These are phyloP conservation scores for Drepana arcuata DNA, from an alignment of 1,140 invertebrate genomes.

Conservation along the genomic window DNA sequence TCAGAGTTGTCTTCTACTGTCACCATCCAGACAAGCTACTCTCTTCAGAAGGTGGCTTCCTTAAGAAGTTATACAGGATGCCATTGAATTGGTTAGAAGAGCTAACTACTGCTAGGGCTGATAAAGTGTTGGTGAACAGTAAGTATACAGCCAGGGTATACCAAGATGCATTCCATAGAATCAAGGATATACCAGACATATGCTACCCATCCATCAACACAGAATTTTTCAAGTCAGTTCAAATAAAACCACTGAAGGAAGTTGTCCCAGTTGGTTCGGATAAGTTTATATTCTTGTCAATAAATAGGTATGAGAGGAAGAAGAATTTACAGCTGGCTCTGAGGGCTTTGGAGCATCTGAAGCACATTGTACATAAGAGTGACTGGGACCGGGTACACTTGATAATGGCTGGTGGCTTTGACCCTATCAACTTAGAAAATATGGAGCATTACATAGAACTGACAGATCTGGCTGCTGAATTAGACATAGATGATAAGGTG, in stretches of 20 bases:
- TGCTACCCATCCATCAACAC: conserved; percentile 96
- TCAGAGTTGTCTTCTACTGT: conserved; percentile 93
- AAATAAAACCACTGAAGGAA: conserved; percentile 68
- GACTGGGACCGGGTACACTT: conserved; percentile 82
- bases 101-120: conserved; percentile 86
- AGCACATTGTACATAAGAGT: conserved; percentile 64
- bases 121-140: conserved; percentile 96
- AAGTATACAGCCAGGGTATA: conserved; percentile 91
- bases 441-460: conserved; percentile 90
- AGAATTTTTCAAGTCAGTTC: conserved; percentile 78
- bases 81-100: conserved; percentile 96
- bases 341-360: conserved; percentile 81
- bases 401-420: conserved; percentile 98
- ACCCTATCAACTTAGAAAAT: conserved; percentile 91
- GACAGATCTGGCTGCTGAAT: conserved; percentile 73
- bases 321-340: conserved; percentile 94
- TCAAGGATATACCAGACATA: conserved; percentile 81
- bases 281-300: conserved; percentile 87
- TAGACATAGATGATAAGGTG: conserved; percentile 82
- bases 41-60: conserved; percentile 74
- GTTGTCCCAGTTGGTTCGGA: conserved; percentile 63
- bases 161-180: conserved; percentile 84
- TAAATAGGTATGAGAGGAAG: conserved; percentile 98
- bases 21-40: conserved; percentile 98
- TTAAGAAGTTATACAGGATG: conserved; percentile 89